phyloP scores from a whole-genome alignment of 2,888 invertebrate genomes.

The Acanthoscelides obtectus region DNA sequence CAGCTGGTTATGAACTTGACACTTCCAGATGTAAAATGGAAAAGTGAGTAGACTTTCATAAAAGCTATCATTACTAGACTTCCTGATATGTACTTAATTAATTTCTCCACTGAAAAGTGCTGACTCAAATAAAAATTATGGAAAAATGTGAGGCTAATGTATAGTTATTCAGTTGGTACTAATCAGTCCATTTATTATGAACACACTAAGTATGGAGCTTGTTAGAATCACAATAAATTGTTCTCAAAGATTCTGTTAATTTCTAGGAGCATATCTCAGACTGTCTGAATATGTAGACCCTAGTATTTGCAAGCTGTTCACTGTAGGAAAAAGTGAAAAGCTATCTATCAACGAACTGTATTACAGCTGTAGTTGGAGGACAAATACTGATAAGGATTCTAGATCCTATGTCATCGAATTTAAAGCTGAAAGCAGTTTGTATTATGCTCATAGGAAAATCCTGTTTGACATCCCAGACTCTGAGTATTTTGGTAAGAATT shows the following conservation, averaged over 20 bases:
- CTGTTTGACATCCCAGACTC: slow-evolving; percentile 19
- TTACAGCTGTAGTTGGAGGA: slow-evolving; percentile 18
- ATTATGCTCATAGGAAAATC: slow-evolving; percentile 22
- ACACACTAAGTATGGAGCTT: neutral
- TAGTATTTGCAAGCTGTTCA: slow-evolving; percentile 21
- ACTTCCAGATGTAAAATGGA: slow-evolving; percentile 23
- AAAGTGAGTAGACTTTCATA: slow-evolving; percentile 18
- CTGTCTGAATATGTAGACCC: slow-evolving; percentile 18
- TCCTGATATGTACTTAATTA: too few relatives aligned
- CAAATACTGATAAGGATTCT: slow-evolving; percentile 9
- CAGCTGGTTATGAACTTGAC: slow-evolving; percentile 17
- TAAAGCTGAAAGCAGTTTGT: slow-evolving; percentile 21
- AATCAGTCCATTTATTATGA: too few relatives aligned
- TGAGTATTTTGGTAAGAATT: slow-evolving; percentile 18
- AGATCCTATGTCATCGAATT: slow-evolving; percentile 22
- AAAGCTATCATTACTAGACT: too few relatives aligned
- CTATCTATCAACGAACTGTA: slow-evolving; percentile 8
- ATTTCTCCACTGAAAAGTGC: too few relatives aligned
- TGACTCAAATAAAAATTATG: too few relatives aligned
- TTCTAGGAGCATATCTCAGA: slow-evolving; percentile 24
- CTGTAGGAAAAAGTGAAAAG: slow-evolving; percentile 10
- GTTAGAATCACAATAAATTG: neutral
- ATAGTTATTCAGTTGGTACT: too few relatives aligned
- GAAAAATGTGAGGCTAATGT: too few relatives aligned
- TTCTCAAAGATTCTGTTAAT: slow-evolving; percentile 3